These are phyloP conservation scores for Platycheirus rosarum DNA, from an alignment of 2,888 invertebrate genomes.

Conservation along the genomic window DNA sequence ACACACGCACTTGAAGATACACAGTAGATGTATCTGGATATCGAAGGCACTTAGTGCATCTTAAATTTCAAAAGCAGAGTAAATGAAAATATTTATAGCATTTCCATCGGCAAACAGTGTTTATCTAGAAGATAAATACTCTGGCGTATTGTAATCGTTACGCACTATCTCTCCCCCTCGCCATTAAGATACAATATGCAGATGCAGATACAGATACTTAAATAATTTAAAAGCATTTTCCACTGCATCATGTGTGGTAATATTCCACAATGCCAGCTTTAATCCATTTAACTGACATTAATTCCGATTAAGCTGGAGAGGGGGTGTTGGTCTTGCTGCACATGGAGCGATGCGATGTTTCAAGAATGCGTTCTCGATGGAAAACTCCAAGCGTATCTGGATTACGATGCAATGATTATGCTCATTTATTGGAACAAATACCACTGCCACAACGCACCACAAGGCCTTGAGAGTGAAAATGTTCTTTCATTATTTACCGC, in stretches of 20 bases:
- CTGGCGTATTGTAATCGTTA: too few relatives aligned
- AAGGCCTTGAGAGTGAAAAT: slow-evolving; percentile 9
- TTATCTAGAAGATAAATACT: too few relatives aligned
- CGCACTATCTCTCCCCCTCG: too few relatives aligned
- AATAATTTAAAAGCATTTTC: slow-evolving; percentile 2
- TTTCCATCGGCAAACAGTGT: neutral
- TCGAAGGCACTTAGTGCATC: neutral
- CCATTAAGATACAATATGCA: too few relatives aligned
- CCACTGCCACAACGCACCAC: neutral
- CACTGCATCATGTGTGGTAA: slow-evolving; percentile 7
- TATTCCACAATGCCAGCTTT: neutral
- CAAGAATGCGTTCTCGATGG: slow-evolving; percentile 17
- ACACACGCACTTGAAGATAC: too few relatives aligned
- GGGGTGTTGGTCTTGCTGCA: too few relatives aligned
- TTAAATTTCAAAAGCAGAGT: neutral
- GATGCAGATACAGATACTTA: too few relatives aligned
- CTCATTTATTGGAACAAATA: neutral
- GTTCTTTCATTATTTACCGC: neutral
- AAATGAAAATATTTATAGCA: neutral
- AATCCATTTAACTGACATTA: slow-evolving; percentile 12
- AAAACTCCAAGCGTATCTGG: slow-evolving; percentile 20
- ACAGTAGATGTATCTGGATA: too few relatives aligned
- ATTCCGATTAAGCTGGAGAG: neutral
- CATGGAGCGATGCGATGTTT: neutral
- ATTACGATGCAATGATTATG: slow-evolving; percentile 5